phyloP scores from a whole-genome alignment of 2,888 invertebrate species.

The Lasiommata megera region DNA sequence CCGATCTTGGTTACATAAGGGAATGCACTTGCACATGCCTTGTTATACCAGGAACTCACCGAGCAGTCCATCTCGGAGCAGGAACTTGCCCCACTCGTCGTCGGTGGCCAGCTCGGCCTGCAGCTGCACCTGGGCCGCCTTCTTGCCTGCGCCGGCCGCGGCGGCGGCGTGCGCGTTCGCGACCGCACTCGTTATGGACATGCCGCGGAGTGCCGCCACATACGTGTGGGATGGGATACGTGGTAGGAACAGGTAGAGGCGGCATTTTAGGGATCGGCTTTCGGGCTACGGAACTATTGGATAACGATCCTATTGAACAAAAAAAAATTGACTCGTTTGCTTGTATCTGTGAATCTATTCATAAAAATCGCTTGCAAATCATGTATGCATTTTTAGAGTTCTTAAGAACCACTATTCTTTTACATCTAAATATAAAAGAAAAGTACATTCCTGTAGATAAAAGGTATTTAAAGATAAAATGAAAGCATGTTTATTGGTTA shows the following conservation, averaged over 20 bases:
- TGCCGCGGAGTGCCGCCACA: slow-evolving; percentile 43
- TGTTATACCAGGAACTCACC: slow-evolving; percentile 75
- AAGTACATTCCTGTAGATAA: too few relatives aligned
- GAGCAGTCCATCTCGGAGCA: slow-evolving; percentile 88
- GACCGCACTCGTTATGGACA: slow-evolving; percentile 71
- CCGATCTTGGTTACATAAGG: too few relatives aligned
- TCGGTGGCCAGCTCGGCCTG: slow-evolving; percentile 91
- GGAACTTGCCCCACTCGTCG: slow-evolving; percentile 91
- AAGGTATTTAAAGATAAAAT: too few relatives aligned
- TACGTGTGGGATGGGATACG: slow-evolving; percentile 11
- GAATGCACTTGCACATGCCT: too few relatives aligned
- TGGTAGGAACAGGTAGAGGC: slow-evolving; percentile 17
- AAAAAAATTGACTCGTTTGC: too few relatives aligned
- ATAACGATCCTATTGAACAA: background rate
- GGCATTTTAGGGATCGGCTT: slow-evolving; percentile 1
- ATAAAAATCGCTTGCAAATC: too few relatives aligned
- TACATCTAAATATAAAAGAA: too few relatives aligned
- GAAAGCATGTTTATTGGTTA: too few relatives aligned
- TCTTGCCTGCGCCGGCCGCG: slow-evolving; percentile 83
- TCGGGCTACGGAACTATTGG: background rate
- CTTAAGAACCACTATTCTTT: too few relatives aligned
- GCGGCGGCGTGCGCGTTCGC: slow-evolving; percentile 65
- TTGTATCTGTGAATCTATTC: too few relatives aligned
- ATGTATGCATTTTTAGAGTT: too few relatives aligned
- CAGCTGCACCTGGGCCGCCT: slow-evolving; percentile 87